Evolutionary conservation across 2,888 invertebrate species (phyloP).

Genomic region (Synanthedon myopaeformis): DNA sequence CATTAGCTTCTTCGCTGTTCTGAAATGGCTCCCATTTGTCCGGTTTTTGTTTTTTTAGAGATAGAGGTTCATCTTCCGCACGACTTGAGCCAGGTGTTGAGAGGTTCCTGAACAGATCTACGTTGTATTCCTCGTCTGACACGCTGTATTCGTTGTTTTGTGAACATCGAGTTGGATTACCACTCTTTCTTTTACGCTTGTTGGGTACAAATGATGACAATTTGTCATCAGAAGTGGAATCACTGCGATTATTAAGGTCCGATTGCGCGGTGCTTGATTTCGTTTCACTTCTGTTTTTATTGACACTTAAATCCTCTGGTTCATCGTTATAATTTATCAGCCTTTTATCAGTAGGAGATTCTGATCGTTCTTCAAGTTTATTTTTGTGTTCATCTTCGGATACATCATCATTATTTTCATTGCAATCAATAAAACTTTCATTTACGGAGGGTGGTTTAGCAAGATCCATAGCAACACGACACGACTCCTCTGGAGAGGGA

Average conservation of each 20-base stretch:
- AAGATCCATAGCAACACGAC: slow-evolving; percentile 44
- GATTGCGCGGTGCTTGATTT: slow-evolving; percentile 49
- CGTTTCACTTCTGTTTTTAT: slow-evolving; percentile 74
- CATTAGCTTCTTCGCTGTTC: slow-evolving; percentile 50
- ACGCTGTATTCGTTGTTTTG: slow-evolving; percentile 60
- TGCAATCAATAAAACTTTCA: slow-evolving; percentile 46
- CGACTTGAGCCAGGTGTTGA: slow-evolving; percentile 51
- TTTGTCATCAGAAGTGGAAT: slow-evolving; percentile 60
- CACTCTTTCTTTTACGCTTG: slow-evolving; percentile 83
- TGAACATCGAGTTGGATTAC: slow-evolving; percentile 84
- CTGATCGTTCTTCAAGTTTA: slow-evolving; percentile 25
- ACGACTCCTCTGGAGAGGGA: slow-evolving; percentile 41
- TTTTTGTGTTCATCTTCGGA: slow-evolving; percentile 47
- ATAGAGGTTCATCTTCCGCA: slow-evolving; percentile 53
- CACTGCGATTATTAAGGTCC: slow-evolving; percentile 31
- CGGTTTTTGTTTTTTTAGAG: slow-evolving; percentile 60
- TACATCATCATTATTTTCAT: slow-evolving; percentile 48
- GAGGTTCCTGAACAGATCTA: slow-evolving; percentile 55
- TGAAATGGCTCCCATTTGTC: slow-evolving; percentile 59
- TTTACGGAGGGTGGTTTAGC: slow-evolving; percentile 34
- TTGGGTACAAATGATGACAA: slow-evolving; percentile 65
- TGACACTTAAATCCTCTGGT: slow-evolving; percentile 78
- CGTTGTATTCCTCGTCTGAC: slow-evolving; percentile 60
- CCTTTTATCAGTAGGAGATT: slow-evolving; percentile 36
- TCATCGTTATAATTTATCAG: slow-evolving; percentile 62